A percentile compares a stretch with the other conserved stretches of the same genome.
Evolutionary conservation across 1,140 invertebrate genomes (phyloP).

Genomic region (Drosophila nigromelanica): DNA sequence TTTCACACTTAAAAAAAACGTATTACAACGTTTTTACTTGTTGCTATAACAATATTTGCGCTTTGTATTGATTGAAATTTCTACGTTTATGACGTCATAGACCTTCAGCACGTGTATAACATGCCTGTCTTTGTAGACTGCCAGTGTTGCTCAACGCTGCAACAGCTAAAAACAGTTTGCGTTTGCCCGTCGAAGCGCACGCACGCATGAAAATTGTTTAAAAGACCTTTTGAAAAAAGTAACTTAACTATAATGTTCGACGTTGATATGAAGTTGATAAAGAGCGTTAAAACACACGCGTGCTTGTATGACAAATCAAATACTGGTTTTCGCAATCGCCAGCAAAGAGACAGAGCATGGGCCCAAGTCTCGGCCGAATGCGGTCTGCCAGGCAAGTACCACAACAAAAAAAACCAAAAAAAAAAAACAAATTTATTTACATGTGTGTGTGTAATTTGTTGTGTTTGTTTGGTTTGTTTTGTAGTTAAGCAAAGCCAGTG

Average conservation of each 20-base stretch:
- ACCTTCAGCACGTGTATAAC: neutral
- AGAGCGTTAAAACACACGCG: constrained; percentile 25
- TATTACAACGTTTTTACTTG: too few relatives aligned
- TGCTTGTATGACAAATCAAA: constrained; percentile 32
- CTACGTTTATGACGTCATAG: neutral
- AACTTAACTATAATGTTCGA: neutral
- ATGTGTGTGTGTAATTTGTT: neutral
- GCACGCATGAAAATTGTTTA: constrained; percentile 12
- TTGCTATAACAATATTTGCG: too few relatives aligned
- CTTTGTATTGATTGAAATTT: neutral
- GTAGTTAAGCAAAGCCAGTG: constrained; percentile 21
- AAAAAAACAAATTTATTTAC: neutral
- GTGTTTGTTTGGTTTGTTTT: neutral
- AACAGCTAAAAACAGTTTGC: neutral
- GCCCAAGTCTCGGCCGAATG: constrained; percentile 5
- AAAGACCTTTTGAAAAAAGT: constrained; percentile 12
- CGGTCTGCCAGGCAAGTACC: constrained; percentile 17
- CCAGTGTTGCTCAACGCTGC: constrained; percentile 23
- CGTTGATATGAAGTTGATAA: constrained; percentile 18
- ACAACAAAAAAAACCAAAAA: neutral
- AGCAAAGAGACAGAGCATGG: constrained; percentile 24
- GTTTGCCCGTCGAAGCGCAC: constrained; percentile 5
- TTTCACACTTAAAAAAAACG: too few relatives aligned
- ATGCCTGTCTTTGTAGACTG: neutral
- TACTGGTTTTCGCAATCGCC: neutral